Base-by-base conservation (phyloP, 2,888 invertebrate species). In the Melinaea marsaeus region DNA sequence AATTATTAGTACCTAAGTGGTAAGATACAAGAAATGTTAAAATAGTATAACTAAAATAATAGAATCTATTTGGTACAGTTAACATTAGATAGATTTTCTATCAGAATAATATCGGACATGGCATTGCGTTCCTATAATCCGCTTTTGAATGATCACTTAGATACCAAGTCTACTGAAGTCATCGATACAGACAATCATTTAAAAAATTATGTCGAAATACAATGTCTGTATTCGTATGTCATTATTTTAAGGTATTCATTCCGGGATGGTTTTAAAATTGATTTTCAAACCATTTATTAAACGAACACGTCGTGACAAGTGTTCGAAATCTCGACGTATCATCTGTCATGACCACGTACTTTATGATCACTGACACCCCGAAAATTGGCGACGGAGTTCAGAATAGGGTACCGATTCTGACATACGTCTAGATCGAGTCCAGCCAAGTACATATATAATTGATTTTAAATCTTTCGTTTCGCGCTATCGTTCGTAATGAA, bases 301-400 rank as follows among this genome's bases (percentile, higher is more conserved):
- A 55, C 46, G 55, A 55, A 55, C 62, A 47, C 22, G 35, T 55
- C 59, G 34, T 62, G 62, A 58, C 65, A 60, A 42, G 57, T 57
- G 54, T 54, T 55, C 47, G 62, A 65, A 60, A 58, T 55, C 63
- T 66, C 61, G 56, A 66, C 61, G 58, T 56, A 46, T 66, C 63
- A 63, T 58, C 55, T 59, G 66, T 66, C 63, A 66, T 34, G 46
- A 48, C 59, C 63, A 63, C 59, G 62, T 60, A 61, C 63, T 63
- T 63, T 58, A 59, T 57, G 48, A 58, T 42, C 55, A 58, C 58
- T 67, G 67, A 67, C 67, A 67, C 61, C 65, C 62, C 62, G 62
- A 58, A 65, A 67, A 67, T 67, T 67, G 67, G 64, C 59, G 63
- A 56, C 58, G 56, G 57, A 60, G 58, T 11, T 47, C 58, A 59